Evolutionary conservation across 2,797 vertebrate species (phyloP).

Genomic region (Anabacerthia variegaticeps): DNA sequence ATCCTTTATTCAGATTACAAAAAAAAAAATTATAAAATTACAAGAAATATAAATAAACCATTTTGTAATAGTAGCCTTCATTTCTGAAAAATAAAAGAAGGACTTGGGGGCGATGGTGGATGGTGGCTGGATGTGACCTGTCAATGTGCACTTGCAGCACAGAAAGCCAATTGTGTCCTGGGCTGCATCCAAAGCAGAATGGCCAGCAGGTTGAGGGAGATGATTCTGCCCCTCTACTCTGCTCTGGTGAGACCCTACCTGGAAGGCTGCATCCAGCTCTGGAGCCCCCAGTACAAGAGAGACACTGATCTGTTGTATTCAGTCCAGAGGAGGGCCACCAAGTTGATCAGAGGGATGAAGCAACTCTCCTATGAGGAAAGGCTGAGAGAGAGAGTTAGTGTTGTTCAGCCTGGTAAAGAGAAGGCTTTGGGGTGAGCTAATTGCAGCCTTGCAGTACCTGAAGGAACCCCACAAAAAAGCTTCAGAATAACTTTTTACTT

Average conservation of each 20-base stretch:
- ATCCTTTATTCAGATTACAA: background rate
- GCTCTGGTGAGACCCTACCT: background rate
- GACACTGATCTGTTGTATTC: rapidly evolving
- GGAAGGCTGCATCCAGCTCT: rapidly evolving
- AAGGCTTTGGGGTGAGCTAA: background rate
- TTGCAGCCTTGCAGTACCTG: background rate
- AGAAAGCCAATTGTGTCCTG: background rate
- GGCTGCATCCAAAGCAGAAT: background rate
- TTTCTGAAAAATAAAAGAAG: background rate
- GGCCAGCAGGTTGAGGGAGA: background rate
- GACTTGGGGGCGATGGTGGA: rapidly evolving
- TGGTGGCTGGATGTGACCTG: background rate
- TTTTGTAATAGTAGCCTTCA: background rate
- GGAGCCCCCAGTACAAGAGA: background rate
- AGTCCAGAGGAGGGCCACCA: too few species aligned
- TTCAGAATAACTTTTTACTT: background rate
- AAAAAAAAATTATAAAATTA: background rate
- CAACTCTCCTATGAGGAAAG: rapidly evolving
- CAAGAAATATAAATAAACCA: background rate
- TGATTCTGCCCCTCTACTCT: background rate
- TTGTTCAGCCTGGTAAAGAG: background rate
- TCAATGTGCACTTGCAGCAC: background rate
- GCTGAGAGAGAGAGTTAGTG: rapidly evolving
- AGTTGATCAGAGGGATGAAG: rapidly evolving
- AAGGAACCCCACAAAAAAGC: background rate